Base-by-base conservation (phyloP, 2,113 vertebrate species). In the Hassar affinis region DNA sequence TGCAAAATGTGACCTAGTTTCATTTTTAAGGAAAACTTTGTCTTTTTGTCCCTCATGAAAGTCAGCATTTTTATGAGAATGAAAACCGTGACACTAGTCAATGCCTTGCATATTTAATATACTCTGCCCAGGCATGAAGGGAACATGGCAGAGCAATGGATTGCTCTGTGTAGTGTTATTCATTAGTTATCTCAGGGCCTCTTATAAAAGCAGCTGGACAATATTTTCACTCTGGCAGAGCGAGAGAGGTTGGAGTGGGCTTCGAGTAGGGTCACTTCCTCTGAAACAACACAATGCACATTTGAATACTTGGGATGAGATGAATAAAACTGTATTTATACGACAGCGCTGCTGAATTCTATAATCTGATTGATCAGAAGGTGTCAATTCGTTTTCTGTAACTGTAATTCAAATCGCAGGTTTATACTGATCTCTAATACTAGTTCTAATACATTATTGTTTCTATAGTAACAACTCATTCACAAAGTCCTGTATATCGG, bases 1-100 rank as follows among this genome's bases (percentile, higher is more conserved):
- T 82, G 71, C 49, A 84, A 64, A 79, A 64, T 87, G 86, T 89
- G 88, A 89, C 90, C 89, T 81, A 90, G 78, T 90, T 90, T 88
- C 61, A 86, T 79, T 82, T 76, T 84, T 64, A 81, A 84, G 88
- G 79, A 84, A 88, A 79, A 90, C 87, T 85, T 76, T 76, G 79
- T 57, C 87, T 69, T 72, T 78, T 30, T 22, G 1, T 52, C 30
- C 62, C 56, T 20, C 10, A 20, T 59, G 62, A 68, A 30, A 54
- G 62, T 84, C 78, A 72, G 66, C 38, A 15, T 68, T 79, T 86
- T 47, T 47, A 27, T 57, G 68, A 71, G 59, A 86, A 78, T 68
- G 62, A n/a, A 57, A 64, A 69, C 49, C 62, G 78, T 81, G 33
- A 54, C 49, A 56, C 38, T 49, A 52, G 17, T 51, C 61, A 49